phyloP scores from a whole-genome alignment of 2,888 invertebrate species.

The Tetheella fluctuosa region DNA sequence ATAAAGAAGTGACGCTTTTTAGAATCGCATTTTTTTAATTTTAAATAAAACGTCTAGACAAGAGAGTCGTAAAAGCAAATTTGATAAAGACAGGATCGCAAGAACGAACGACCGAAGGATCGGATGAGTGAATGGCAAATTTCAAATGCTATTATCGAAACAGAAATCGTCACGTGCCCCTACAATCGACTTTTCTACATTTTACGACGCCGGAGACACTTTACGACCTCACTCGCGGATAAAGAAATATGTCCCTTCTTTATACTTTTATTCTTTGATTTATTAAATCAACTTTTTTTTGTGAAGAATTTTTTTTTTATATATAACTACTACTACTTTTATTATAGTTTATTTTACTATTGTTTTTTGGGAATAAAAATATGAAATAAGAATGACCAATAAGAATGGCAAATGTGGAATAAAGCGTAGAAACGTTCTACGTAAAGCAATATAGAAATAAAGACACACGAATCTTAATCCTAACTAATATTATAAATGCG shows the following conservation, averaged over 20 bases:
- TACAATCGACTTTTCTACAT: conserved; percentile 27
- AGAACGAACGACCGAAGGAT: conserved; percentile 1
- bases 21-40: neutral
- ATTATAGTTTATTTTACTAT: no score
- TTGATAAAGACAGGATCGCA: conserved; percentile 12
- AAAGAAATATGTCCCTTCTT: conserved; percentile 30
- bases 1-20: neutral
- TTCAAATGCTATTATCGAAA: conserved; percentile 20
- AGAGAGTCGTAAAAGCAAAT: conserved; percentile 7
- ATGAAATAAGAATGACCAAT: no score
- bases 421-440: no score
- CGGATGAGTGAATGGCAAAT: conserved; percentile 39
- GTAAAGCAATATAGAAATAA: no score
- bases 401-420: no score
- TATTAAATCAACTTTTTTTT: neutral
- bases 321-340: no score
- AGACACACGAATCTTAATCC: no score
- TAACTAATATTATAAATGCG: no score
- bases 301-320: neutral
- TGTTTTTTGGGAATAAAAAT: no score
- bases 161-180: conserved; percentile 9
- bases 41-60: conserved; percentile 12
- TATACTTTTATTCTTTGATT: conserved; percentile 18
- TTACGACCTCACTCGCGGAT: conserved; percentile 39
- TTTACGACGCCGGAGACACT: conserved; percentile 36